Evolutionary conservation across 2,797 vertebrate species (phyloP), one percentile per base, ranked within the genome.

Genomic region (Scolopax bukidnonensis): DNA sequence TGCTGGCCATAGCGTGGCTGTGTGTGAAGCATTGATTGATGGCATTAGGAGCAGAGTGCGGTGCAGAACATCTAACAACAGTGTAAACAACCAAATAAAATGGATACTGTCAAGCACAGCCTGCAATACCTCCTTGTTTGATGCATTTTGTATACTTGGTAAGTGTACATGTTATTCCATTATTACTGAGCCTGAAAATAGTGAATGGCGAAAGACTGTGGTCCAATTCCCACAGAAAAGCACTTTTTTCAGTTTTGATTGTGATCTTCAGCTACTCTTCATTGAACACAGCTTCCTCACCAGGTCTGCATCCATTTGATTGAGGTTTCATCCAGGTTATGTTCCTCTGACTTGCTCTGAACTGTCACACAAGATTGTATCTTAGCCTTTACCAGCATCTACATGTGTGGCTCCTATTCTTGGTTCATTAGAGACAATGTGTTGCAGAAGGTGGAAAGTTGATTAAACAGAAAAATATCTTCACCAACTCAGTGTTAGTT

Each of bases 1-100:
- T 1, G 0, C 16, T 59, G 32, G 13, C 20, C 3, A 1, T 5
- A 19, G 30, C 18, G 30, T 32, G 50, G 15, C 41, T 73, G 28
- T 30, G 14, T 32, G 51, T 56, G 43, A 84, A 82, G 19, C 18
- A 16, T 9, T 83, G 86, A 73, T 20, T 45, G 64, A 65, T 69
- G 32, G 11, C 16, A 54, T 4, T 61, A 63, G 33, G 57, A 79
- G 33, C 25, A 50, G 36, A 59, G 36, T 14, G 25, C 7, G 68
- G 12, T 40, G 50, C 30, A 78, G n/a, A 60, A 19, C 12, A 32
- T 38, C 28, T 33, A 60, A 56, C 6, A 70, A 16, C 38, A 10
- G 2, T 56, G 43, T 64, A 64, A 91, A 70, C 15, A 73, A 33
- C 4, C 20, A 33, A 56, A 71, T 23, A 36, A 88, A 79, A 76